These are phyloP conservation scores for Tiliacea aurago DNA, from an alignment of 2,888 invertebrate species.

Conservation along the genomic window DNA sequence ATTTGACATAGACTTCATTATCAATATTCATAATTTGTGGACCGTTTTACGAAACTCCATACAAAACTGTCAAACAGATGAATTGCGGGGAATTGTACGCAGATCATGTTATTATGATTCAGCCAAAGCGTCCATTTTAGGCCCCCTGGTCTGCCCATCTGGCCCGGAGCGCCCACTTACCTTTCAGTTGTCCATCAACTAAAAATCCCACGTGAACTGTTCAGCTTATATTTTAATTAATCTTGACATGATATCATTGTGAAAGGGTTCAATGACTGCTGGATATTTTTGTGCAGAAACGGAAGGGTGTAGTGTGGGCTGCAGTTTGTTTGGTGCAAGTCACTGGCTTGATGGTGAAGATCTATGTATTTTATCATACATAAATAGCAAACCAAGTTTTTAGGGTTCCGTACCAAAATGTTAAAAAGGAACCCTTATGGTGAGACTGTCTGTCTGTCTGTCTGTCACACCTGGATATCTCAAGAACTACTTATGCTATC, in stretches of 20 bases:
- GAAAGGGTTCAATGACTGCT: slow-evolving; percentile 76
- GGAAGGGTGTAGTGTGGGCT: slow-evolving; percentile 75
- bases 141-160: slow-evolving; percentile 4
- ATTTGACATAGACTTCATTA: too few relatives aligned
- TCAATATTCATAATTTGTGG: too few relatives aligned
- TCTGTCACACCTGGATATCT: too few relatives aligned
- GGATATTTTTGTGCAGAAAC: slow-evolving; percentile 65
- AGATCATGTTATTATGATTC: too few relatives aligned
- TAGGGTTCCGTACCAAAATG: too few relatives aligned
- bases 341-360: slow-evolving; percentile 20
- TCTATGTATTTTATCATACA: not conserved
- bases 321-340: slow-evolving; percentile 62
- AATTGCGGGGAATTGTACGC: too few relatives aligned
- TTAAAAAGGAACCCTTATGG: too few relatives aligned
- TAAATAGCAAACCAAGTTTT: not conserved
- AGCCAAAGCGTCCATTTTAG: too few relatives aligned
- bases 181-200: slow-evolving; percentile 47
- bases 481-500: too few relatives aligned
- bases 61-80: too few relatives aligned
- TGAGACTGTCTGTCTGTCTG: too few relatives aligned
- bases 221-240: slow-evolving; percentile 43
- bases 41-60: too few relatives aligned
- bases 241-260: slow-evolving; percentile 73
- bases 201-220: slow-evolving; percentile 39
- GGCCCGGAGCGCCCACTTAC: slow-evolving; percentile 17